Evolutionary conservation across 2,113 vertebrate species (phyloP).

Genomic region (Heloderma charlesbogerti): DNA sequence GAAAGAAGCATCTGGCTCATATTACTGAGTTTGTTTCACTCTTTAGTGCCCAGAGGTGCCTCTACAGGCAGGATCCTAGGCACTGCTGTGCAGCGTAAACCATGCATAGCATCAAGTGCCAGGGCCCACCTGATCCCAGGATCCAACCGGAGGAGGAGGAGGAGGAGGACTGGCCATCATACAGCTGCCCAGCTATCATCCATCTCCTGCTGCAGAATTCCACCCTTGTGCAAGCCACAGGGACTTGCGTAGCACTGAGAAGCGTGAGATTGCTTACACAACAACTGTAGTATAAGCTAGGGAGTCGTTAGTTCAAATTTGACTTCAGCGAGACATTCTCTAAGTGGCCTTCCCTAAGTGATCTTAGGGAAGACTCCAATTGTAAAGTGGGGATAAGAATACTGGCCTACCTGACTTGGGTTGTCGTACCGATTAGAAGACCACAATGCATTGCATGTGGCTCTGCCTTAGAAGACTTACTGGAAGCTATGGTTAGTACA

Average conservation of each 20-base stretch:
- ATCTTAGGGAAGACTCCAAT: neutral
- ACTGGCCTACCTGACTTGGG: too few species aligned
- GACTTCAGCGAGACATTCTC: neutral
- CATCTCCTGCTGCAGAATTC: neutral
- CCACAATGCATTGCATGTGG: neutral
- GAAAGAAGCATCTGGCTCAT: slow-evolving; percentile 59
- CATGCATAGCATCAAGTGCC: neutral
- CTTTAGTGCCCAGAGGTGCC: slow-evolving; percentile 18
- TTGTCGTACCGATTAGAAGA: neutral
- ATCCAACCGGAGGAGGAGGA: neutral
- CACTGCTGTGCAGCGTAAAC: neutral
- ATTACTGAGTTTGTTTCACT: slow-evolving; percentile 44
- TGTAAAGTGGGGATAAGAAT: neutral
- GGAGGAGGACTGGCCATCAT: neutral
- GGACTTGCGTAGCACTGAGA: neutral
- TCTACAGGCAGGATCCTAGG: neutral
- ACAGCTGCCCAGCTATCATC: neutral
- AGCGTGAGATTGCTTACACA: neutral
- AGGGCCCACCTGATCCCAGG: neutral
- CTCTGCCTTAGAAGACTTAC: neutral
- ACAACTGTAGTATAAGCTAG: neutral
- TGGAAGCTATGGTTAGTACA: neutral
- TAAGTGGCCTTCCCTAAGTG: neutral
- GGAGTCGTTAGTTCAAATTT: neutral
- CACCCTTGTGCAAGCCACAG: neutral